A percentile compares a stretch with the other conserved stretches of the same genome.
phyloP scores from a whole-genome alignment of 2,888 invertebrate genomes.

The Caenorhabditis sp. region DNA sequence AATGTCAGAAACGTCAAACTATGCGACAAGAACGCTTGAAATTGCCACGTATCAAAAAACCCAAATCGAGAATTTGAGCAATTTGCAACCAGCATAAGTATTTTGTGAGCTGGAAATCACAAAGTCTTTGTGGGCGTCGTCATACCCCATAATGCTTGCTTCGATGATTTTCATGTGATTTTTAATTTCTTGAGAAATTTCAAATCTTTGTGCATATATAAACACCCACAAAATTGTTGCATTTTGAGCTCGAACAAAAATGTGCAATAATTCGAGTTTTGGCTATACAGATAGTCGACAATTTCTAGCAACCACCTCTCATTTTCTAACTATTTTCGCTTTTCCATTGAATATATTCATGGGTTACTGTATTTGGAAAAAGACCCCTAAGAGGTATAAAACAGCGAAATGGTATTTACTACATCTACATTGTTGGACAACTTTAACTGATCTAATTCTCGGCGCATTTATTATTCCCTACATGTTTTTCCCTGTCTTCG shows the following conservation, averaged over 20 bases:
- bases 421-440: constrained; percentile 34
- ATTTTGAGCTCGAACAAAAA: neutral
- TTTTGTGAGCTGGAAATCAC: too few species aligned
- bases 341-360: constrained; percentile 29
- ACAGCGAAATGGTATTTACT: constrained; percentile 28
- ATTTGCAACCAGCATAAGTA: neutral
- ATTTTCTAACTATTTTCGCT: constrained; percentile 14
- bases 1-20: constrained; percentile 11
- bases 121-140: too few species aligned
- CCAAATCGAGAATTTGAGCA: constrained; percentile 6
- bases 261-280: constrained; percentile 6
- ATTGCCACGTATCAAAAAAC: constrained; percentile 27
- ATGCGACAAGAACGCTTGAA: constrained; percentile 23
- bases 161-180: too few species aligned
- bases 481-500: constrained; percentile 35
- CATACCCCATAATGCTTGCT: too few species aligned
- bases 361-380: constrained; percentile 29
- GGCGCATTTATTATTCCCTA: constrained; percentile 28
- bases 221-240: too few species aligned
- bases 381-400: constrained; percentile 24
- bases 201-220: too few species aligned
- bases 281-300: constrained; percentile 25
- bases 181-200: too few species aligned
- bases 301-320: constrained; percentile 26
- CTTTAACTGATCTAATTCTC: constrained; percentile 23